Percentiles rank a stretch among this genome's conserved stretches.
Conservation (phyloP, 2,113 vertebrate species). For the Toxotes jaculatrix region DNA sequence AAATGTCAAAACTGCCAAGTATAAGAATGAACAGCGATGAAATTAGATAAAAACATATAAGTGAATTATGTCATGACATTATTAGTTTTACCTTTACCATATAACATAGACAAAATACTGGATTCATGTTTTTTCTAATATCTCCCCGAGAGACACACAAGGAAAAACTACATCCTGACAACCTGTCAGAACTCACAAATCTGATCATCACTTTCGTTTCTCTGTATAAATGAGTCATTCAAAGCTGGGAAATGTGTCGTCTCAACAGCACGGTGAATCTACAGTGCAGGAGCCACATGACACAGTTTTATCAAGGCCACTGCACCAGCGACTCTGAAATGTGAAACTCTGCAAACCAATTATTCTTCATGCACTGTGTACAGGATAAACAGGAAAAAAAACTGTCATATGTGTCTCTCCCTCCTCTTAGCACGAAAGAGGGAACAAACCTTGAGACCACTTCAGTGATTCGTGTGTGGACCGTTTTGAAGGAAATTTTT, state of each 20-base stretch:
- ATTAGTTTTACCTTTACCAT: not conserved
- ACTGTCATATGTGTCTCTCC: no score
- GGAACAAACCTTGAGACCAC: no score
- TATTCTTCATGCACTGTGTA: not conserved
- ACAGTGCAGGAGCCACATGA: conserved; percentile 24
- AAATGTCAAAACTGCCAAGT: not conserved
- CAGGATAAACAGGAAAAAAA: not conserved
- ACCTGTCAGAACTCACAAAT: not conserved
- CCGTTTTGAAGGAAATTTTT: no score
- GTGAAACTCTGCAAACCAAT: not conserved
- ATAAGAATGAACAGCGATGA: not conserved
- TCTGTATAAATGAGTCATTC: not conserved
- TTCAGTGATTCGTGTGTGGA: no score
- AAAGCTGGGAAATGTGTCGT: not conserved
- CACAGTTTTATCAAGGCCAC: conserved; percentile 25
- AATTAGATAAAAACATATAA: not conserved
- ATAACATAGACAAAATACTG: not conserved
- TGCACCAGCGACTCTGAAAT: not conserved
- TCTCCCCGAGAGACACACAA: not conserved
- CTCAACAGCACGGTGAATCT: conserved; percentile 7
- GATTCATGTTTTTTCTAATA: not conserved
- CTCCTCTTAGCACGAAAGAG: no score
- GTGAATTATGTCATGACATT: not conserved
- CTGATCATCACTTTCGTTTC: not conserved
- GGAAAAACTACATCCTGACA: not conserved